These are phyloP conservation scores for Anguilla japonica DNA, from an alignment of 2,113 vertebrate genomes.

Conservation along the genomic window DNA sequence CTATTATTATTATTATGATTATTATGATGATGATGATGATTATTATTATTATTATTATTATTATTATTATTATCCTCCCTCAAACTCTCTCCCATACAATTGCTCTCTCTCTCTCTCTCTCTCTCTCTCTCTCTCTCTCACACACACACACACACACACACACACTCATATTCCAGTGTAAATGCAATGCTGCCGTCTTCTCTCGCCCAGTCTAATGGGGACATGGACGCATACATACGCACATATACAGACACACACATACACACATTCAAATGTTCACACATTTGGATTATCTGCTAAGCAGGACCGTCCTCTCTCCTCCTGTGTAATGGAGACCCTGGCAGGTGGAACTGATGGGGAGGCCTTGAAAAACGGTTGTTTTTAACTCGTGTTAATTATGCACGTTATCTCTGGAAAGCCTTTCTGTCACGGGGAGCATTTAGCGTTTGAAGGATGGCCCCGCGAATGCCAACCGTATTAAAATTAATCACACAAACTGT, in stretches of 20 bases:
- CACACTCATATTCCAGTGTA: no score
- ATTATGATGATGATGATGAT: no score
- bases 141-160: background rate
- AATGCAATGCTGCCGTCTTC: no score
- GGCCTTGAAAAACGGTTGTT: background rate
- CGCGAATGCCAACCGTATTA: background rate
- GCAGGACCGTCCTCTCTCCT: background rate
- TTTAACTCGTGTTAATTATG: conserved; percentile 13
- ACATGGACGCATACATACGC: background rate
- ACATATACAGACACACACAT: background rate
- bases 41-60: no score
- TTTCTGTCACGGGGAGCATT: background rate
- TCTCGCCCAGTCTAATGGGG: no score
- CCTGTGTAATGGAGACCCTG: background rate
- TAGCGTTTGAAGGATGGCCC: background rate
- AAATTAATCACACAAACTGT: conserved; percentile 7
- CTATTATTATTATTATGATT: no score
- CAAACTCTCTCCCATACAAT: no score
- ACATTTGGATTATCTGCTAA: background rate
- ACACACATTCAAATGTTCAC: background rate
- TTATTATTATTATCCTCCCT: no score
- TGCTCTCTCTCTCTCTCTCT: no score
- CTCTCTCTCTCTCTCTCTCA: background rate
- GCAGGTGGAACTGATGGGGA: background rate
- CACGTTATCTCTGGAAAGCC: background rate